These are phyloP conservation scores for Arizona elegans DNA, from an alignment of 2,113 vertebrate species.

Conservation along the genomic window DNA sequence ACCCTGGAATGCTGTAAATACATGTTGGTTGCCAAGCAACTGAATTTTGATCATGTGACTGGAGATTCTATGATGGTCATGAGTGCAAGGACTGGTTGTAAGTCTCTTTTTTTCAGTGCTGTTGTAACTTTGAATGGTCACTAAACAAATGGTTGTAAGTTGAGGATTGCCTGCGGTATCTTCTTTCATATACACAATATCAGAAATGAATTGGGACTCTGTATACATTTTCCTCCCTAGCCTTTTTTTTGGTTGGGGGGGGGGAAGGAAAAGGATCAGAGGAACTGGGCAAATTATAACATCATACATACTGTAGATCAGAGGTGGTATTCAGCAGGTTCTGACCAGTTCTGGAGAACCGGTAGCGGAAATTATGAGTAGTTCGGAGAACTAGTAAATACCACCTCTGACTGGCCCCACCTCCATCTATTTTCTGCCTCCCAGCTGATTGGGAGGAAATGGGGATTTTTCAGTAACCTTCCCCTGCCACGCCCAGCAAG, in stretches of 20 bases:
- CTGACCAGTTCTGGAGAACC: too few relatives aligned
- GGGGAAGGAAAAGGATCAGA: background rate
- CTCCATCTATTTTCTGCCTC: too few relatives aligned
- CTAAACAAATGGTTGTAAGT: background rate
- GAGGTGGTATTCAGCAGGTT: too few relatives aligned
- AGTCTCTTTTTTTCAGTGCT: background rate
- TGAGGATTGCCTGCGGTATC: background rate
- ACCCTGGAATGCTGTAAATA: background rate
- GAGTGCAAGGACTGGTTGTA: background rate
- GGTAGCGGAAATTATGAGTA: too few relatives aligned
- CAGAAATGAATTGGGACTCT: background rate
- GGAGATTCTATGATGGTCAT: background rate
- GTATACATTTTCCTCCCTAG: background rate
- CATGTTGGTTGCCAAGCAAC: background rate
- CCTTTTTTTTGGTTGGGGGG: background rate
- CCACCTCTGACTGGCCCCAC: too few relatives aligned
- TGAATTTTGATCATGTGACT: background rate
- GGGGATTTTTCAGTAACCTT: too few relatives aligned
- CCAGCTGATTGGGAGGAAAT: too few relatives aligned
- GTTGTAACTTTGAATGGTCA: background rate
- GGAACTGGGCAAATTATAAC: background rate
- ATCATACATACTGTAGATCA: background rate
- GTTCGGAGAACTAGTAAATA: too few relatives aligned
- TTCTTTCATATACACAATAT: background rate
- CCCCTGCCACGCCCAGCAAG: too few relatives aligned